Evolutionary conservation across 2,113 vertebrate genomes (phyloP).

Genomic region (Motacilla alba): DNA sequence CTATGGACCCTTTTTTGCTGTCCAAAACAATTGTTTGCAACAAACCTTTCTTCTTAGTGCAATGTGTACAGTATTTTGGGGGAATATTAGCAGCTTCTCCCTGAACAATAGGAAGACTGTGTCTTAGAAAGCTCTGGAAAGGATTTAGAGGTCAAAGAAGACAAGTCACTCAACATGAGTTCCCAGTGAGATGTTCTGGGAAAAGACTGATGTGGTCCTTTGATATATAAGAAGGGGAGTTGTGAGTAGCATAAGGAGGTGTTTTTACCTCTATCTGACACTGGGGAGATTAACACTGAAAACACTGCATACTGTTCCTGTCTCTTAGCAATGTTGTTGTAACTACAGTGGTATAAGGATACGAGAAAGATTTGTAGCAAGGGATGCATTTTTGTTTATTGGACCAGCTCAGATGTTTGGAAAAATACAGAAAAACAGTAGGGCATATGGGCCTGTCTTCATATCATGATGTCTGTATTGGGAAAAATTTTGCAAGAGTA

Average conservation of each 20-base stretch:
- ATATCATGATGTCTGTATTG: neutral
- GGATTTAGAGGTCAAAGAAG: slow-evolving; percentile 67
- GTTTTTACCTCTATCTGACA: slow-evolving; percentile 56
- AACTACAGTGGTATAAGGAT: slow-evolving; percentile 1
- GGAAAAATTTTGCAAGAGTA: neutral
- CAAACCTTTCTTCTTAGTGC: neutral
- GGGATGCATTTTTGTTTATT: neutral
- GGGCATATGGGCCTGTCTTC: neutral
- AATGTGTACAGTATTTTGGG: neutral
- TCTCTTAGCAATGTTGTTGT: slow-evolving; percentile 34
- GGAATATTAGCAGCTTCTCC: neutral
- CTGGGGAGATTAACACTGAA: slow-evolving; percentile 39
- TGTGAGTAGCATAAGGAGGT: slow-evolving; percentile 52
- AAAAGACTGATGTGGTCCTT: slow-evolving; percentile 63
- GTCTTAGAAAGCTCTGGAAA: slow-evolving; percentile 61
- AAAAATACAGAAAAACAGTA: neutral
- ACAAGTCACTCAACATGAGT: slow-evolving; percentile 65
- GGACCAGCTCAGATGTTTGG: neutral
- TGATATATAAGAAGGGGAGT: slow-evolving; percentile 66
- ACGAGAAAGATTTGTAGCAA: neutral
- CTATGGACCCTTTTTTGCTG: neutral
- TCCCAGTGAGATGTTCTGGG: slow-evolving; percentile 60
- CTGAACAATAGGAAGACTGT: slow-evolving; percentile 56
- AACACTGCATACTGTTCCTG: slow-evolving; percentile 22
- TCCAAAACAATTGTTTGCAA: neutral